A percentile compares a stretch with the other conserved stretches of the same genome.
These are phyloP conservation scores for Dasyornis broadbenti DNA, from an alignment of 2,113 vertebrate genomes.

Conservation along the genomic window DNA sequence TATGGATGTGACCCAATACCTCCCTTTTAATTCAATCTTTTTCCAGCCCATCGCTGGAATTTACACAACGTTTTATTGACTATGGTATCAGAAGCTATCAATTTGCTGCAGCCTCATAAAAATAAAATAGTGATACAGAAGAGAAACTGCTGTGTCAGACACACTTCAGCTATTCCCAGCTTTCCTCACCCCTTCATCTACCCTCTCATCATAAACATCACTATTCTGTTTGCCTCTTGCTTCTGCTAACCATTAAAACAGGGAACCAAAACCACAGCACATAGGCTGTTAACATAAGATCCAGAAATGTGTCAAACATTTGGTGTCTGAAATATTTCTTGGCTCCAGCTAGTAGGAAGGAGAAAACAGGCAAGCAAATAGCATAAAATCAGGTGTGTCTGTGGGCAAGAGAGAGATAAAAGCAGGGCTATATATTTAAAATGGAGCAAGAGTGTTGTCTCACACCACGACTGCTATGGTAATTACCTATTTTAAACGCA, in stretches of 20 bases:
- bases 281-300: conserved; percentile 49
- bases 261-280: conserved; percentile 58
- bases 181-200: conserved; percentile 41
- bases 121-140: conserved; percentile 68
- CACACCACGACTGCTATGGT: neutral
- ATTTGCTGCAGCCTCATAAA: conserved; percentile 67
- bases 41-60: conserved; percentile 61
- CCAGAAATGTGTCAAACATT: conserved; percentile 60
- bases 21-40: conserved; percentile 64
- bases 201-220: conserved; percentile 49
- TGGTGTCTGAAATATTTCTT: conserved; percentile 45
- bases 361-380: conserved; percentile 2
- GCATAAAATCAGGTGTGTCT: conserved; percentile 40
- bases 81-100: conserved; percentile 62
- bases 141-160: conserved; percentile 61
- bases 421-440: conserved; percentile 41
- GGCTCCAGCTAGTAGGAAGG: conserved; percentile 43
- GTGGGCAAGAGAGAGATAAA: conserved; percentile 48
- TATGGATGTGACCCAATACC: conserved; percentile 52
- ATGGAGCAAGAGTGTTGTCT: conserved; percentile 29
- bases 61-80: conserved; percentile 62
- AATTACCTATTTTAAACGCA: conserved; percentile 63
- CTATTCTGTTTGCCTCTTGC: conserved; percentile 23
- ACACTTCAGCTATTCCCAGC: conserved; percentile 30
- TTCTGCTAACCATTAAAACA: conserved; percentile 56